A percentile compares a stretch with the other conserved stretches of the same genome.
phyloP scores from a whole-genome alignment of 1,140 invertebrate genomes.

The Polyergus mexicanus region DNA sequence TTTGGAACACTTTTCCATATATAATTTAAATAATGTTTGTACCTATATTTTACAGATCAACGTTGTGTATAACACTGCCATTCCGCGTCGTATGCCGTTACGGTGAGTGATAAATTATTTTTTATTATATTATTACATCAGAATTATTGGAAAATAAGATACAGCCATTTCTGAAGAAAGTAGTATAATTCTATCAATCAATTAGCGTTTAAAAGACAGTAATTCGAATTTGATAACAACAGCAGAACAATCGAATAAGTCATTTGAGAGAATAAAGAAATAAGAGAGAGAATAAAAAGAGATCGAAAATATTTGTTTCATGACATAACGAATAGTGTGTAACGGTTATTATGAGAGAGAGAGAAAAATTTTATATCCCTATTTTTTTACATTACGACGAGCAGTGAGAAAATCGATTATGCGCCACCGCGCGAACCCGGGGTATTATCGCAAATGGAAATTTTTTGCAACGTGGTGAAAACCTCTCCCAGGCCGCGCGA shows the following conservation, averaged over 20 bases:
- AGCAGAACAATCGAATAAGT: background rate
- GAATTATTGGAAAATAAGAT: slow-evolving; percentile 8
- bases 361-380: slow-evolving; percentile 36
- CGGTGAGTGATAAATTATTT: background rate
- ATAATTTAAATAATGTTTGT: too few relatives aligned
- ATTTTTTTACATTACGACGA: slow-evolving; percentile 54
- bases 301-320: slow-evolving; percentile 31
- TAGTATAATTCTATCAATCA: background rate
- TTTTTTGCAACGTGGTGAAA: slow-evolving; percentile 60
- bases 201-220: slow-evolving; percentile 4
- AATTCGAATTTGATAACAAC: background rate
- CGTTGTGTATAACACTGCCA: too few relatives aligned
- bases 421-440: slow-evolving; percentile 36
- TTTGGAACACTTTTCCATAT: too few relatives aligned
- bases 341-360: slow-evolving; percentile 47
- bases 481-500: slow-evolving; percentile 6
- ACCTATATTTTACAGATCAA: too few relatives aligned
- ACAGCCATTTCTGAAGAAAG: background rate
- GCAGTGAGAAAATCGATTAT: slow-evolving; percentile 56
- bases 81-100: background rate
- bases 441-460: slow-evolving; percentile 62
- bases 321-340: background rate
- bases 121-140: background rate
- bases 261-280: background rate
- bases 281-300: background rate